A percentile compares a stretch with the other conserved stretches of the same genome.
Conservation (phyloP, 2,797 vertebrate species). For the Amblyopsis hoosieri region DNA sequence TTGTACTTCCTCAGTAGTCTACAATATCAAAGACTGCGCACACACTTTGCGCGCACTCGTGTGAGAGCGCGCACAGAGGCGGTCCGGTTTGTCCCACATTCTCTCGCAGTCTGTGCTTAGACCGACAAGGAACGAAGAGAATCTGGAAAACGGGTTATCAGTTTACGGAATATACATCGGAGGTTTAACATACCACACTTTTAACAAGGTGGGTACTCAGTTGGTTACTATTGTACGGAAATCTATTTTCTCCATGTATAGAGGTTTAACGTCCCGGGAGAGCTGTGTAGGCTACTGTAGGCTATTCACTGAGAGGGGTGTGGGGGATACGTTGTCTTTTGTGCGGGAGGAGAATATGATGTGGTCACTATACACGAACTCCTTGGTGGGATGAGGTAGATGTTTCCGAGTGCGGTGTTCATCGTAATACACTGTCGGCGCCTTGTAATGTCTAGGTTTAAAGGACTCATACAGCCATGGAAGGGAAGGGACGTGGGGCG, state of each 20-base stretch:
- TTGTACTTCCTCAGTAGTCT: conserved; percentile 54
- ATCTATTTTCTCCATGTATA: conserved; percentile 9
- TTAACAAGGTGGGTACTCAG: conserved; percentile 45
- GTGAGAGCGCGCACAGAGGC: conserved; percentile 61
- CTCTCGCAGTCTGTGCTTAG: conserved; percentile 45
- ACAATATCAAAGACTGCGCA: conserved; percentile 47
- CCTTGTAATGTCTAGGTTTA: conserved; percentile 21
- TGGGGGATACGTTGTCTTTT: conserved; percentile 64
- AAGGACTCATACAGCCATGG: conserved; percentile 11
- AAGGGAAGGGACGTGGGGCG: conserved; percentile 17
- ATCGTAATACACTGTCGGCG: conserved; percentile 12
- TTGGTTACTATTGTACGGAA: background rate
- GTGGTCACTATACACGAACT: conserved; percentile 31
- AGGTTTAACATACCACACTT: conserved; percentile 25
- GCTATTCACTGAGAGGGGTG: conserved; percentile 36
- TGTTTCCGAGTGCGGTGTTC: background rate
- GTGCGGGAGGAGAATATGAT: conserved; percentile 57
- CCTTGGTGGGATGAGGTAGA: background rate
- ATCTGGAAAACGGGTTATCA: conserved; percentile 25
- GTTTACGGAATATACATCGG: conserved; percentile 50
- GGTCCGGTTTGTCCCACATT: conserved; percentile 57
- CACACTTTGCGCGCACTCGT: conserved; percentile 49
- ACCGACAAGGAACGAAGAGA: conserved; percentile 43
- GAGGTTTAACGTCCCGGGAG: conserved; percentile 36
- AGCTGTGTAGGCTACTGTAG: conserved; percentile 23